A percentile compares a stretch with the other conserved stretches of the same genome.
These are phyloP conservation scores for Pollicipes pollicipes DNA, from an alignment of 1,140 invertebrate species.

Conservation along the genomic window DNA sequence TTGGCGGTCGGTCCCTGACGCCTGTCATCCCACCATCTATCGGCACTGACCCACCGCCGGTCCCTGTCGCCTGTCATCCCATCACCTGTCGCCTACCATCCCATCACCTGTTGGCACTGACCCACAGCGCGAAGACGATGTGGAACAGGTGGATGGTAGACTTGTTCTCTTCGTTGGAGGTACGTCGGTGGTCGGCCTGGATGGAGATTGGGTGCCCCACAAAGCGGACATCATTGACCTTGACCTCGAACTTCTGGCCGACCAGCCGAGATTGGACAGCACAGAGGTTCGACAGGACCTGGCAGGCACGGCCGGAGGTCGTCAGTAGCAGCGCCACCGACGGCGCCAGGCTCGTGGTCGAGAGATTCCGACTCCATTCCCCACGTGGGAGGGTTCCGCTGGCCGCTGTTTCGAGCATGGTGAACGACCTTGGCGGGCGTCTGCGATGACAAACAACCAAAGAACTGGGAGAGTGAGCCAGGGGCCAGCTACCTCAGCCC, in stretches of 20 bases:
- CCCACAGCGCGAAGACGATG: constrained; percentile 73
- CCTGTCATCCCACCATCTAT: too few relatives aligned
- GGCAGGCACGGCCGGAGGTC: constrained; percentile 4
- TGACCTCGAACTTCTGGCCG: constrained; percentile 78
- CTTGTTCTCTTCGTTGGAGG: constrained; percentile 29
- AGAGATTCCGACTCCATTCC: too few relatives aligned
- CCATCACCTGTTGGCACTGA: too few relatives aligned
- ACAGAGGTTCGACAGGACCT: constrained; percentile 69
- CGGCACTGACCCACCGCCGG: too few relatives aligned
- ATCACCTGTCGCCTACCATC: too few relatives aligned
- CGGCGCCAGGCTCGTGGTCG: too few relatives aligned
- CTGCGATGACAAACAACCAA: not conserved
- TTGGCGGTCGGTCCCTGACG: too few relatives aligned
- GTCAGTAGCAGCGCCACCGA: not conserved
- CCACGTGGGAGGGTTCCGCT: too few relatives aligned
- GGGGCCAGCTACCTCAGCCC: too few relatives aligned
- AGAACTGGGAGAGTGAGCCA: not conserved
- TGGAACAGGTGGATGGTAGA: constrained; percentile 64
- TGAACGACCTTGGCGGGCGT: too few relatives aligned
- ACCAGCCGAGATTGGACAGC: constrained; percentile 76
- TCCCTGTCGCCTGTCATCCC: too few relatives aligned
- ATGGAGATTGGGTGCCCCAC: constrained; percentile 77
- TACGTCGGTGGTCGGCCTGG: constrained; percentile 22
- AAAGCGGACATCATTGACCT: constrained; percentile 87
- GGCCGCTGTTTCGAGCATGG: not conserved